Conservation (phyloP, 2,113 vertebrate species). For the Lota lota region DNA sequence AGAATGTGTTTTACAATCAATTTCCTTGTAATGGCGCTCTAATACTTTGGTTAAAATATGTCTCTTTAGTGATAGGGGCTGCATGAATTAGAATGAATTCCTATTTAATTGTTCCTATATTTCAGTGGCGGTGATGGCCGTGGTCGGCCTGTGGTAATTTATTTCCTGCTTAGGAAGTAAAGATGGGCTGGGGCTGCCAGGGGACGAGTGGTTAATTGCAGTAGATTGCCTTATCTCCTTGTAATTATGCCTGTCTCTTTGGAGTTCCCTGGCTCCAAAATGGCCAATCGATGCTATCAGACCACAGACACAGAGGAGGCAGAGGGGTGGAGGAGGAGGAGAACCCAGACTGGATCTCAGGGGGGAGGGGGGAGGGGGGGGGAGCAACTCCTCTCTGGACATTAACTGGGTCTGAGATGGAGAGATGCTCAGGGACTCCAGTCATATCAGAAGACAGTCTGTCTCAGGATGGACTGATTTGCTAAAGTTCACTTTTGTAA, state of each 20-base stretch:
- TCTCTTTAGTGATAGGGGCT: constrained; percentile 78
- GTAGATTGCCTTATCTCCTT: constrained; percentile 79
- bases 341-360: constrained; percentile 28
- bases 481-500: constrained; percentile 14
- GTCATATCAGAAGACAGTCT: not conserved
- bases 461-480: not conserved
- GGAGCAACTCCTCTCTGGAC: constrained; percentile 3
- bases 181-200: constrained; percentile 55
- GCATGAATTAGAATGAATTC: constrained; percentile 89
- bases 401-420: constrained; percentile 28
- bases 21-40: constrained; percentile 76
- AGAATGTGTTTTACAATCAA: constrained; percentile 75
- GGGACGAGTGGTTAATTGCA: constrained; percentile 79
- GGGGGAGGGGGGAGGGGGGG: constrained; percentile 20
- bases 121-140: constrained; percentile 74
- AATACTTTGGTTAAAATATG: constrained; percentile 77
- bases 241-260: constrained; percentile 69
- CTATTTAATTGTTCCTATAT: constrained; percentile 90
- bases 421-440: constrained; percentile 12
- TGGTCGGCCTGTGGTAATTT: constrained; percentile 70
- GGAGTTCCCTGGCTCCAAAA: constrained; percentile 64
- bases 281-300: constrained; percentile 67
- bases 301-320: constrained; percentile 42
- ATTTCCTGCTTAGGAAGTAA: constrained; percentile 74
- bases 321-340: constrained; percentile 35